Base-by-base conservation (phyloP, 2,888 invertebrate genomes). In the Caenorhabditis drosophilae region DNA sequence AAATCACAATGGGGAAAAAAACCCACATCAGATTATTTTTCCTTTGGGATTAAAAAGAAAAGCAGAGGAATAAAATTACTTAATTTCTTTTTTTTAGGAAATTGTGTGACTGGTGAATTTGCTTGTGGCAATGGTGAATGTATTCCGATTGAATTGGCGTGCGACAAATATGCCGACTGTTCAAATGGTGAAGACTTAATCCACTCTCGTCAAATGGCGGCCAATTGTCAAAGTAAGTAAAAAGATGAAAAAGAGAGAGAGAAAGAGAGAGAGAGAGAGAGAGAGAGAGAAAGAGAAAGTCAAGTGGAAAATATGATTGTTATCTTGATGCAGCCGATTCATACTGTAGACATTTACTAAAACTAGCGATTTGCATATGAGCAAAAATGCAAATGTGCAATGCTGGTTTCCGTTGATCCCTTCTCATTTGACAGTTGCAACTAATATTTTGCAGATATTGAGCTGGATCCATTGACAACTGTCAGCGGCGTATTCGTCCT, bases 121-220 rank as follows among this genome's bases (percentile, higher is more conserved):
- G 60, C 70, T 1, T 75, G 75, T 27, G 68, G 70, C 2, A 71
- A 73, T 35, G 61, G 59, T 27, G 75, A 75, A 50, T 75, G 73
- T 42, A 73, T 75, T 45, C 75, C 75, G 12, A 50, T 64, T 20
- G 73, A 70, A 53, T 55, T 70, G 16, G 75, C 70, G 0, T 75
- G 75, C 36, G 70, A 75, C 45, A 54, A 61, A 20, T 70, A 69
- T 52, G 64, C 73, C 6, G 73, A 75, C 51, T 75, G 75, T 57
- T 56, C 64, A 9, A 72, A 75, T 42, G 70, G 59, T 20, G 64
- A 70, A 25, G 75, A 75, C 51, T 45, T 73, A 31, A 54, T 61
- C 38, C 67, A 63, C 31, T 50, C 58, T 9, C 61, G 63, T 40
- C 67, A 73, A 52, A 58, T 58, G 38, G 60, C 63, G n/a, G 67